Percentiles rank a stretch among this genome's conserved stretches.
Conservation (phyloP, 1,140 invertebrate genomes). For the Paracyclopina nana region DNA sequence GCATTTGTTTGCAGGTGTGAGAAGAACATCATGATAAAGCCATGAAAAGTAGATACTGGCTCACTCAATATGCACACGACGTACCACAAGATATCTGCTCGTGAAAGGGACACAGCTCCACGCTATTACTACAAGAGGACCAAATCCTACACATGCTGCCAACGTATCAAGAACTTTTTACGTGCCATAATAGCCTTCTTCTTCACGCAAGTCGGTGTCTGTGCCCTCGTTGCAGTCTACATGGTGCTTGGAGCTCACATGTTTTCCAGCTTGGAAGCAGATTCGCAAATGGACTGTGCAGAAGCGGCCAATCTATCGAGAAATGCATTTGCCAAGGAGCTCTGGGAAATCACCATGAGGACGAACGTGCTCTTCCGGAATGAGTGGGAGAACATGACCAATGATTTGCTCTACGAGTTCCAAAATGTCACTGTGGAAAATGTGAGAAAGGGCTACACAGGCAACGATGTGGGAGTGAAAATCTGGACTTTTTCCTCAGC, state of each 20-base stretch:
- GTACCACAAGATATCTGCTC: slow-evolving; percentile 12
- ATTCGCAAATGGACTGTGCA: slow-evolving; percentile 7
- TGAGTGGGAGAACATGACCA: slow-evolving; percentile 12
- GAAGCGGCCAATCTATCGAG: slow-evolving; percentile 10
- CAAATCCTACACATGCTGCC: slow-evolving; percentile 4
- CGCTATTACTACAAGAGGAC: slow-evolving; percentile 14
- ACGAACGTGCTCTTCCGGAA: slow-evolving; percentile 17
- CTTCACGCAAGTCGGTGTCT: slow-evolving; percentile 20
- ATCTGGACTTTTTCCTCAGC: slow-evolving; percentile 19
- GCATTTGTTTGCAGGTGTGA: too few relatives aligned
- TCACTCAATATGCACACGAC: slow-evolving; percentile 15
- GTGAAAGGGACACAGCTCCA: slow-evolving; percentile 9
- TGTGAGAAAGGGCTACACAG: slow-evolving; percentile 16
- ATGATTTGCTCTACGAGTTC: background rate
- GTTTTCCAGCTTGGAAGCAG: slow-evolving; percentile 19
- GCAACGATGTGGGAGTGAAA: slow-evolving; percentile 17
- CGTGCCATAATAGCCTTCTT: slow-evolving; percentile 13
- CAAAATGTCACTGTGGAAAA: slow-evolving; percentile 11
- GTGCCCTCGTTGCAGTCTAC: slow-evolving; percentile 19
- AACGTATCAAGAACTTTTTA: background rate
- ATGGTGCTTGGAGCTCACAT: slow-evolving; percentile 20
- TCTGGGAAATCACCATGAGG: slow-evolving; percentile 19
- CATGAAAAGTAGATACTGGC: too few relatives aligned
- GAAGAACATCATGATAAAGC: too few relatives aligned
- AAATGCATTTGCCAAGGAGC: slow-evolving; percentile 6